Evolutionary conservation across 1,140 invertebrate species (phyloP).

Genomic region (Sitophilus oryzae): DNA sequence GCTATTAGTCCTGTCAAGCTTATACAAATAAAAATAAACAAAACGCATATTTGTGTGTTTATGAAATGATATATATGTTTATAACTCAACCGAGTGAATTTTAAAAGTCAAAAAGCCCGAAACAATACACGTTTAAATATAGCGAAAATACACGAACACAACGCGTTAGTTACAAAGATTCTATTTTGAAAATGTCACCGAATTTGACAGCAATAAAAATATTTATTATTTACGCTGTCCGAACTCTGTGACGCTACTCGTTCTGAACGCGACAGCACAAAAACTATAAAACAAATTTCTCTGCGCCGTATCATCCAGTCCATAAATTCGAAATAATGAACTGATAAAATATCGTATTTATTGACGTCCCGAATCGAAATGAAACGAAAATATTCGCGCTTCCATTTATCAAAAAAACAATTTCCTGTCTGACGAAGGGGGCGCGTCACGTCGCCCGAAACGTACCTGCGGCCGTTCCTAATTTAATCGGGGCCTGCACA

Average conservation of each 20-base stretch:
- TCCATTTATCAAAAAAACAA: slow-evolving; percentile 28
- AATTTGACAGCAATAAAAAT: not conserved
- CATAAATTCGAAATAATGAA: slow-evolving; percentile 13
- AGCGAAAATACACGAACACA: too few species aligned
- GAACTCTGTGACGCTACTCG: not conserved
- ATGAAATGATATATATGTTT: too few species aligned
- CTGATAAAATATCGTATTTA: slow-evolving; percentile 24
- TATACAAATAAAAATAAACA: too few species aligned
- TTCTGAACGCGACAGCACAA: not conserved
- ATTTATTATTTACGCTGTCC: not conserved
- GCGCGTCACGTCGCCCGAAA: slow-evolving; percentile 11
- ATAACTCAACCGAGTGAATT: too few species aligned
- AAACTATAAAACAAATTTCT: slow-evolving; percentile 1
- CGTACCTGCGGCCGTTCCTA: slow-evolving; percentile 24
- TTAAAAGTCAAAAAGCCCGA: too few species aligned
- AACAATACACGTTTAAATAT: too few species aligned
- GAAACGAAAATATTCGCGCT: slow-evolving; percentile 23
- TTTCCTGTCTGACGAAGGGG: slow-evolving; percentile 22
- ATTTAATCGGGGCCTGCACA: slow-evolving; percentile 21
- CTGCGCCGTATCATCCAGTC: not conserved
- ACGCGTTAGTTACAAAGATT: too few species aligned
- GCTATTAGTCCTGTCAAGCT: too few species aligned
- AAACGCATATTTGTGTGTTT: too few species aligned
- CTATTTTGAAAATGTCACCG: not conserved
- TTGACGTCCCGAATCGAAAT: slow-evolving; percentile 22